phyloP scores from a whole-genome alignment of 2,113 vertebrate genomes.

The Solenodon paradoxus region DNA sequence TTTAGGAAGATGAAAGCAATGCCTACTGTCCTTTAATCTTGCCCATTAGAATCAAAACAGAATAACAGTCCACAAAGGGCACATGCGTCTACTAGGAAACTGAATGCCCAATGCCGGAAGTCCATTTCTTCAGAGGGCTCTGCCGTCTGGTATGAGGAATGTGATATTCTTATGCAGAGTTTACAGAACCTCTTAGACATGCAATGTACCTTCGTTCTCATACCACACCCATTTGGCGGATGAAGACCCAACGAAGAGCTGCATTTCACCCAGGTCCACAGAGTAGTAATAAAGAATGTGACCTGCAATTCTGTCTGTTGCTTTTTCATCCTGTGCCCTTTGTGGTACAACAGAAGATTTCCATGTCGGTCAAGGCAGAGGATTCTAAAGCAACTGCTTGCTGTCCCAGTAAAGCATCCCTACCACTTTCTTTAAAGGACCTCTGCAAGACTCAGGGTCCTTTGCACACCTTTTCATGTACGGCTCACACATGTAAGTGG shows the following conservation, averaged over 20 bases:
- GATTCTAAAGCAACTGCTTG: background rate
- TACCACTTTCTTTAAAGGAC: background rate
- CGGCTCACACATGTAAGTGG: background rate
- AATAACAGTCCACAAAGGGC: background rate
- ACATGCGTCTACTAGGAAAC: background rate
- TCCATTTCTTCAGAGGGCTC: background rate
- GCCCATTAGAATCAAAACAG: background rate
- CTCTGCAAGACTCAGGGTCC: background rate
- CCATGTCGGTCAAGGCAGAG: background rate
- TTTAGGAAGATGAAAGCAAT: conserved; percentile 33
- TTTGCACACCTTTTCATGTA: background rate
- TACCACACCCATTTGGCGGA: background rate
- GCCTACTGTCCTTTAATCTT: background rate
- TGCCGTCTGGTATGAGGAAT: background rate
- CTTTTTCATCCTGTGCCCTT: background rate
- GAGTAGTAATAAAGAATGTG: background rate
- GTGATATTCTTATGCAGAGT: background rate
- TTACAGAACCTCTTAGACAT: background rate
- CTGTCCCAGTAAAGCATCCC: background rate
- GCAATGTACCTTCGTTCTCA: background rate
- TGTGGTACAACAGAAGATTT: background rate
- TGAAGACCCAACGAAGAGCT: background rate
- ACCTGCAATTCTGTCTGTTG: background rate
- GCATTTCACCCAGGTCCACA: background rate
- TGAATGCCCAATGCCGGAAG: background rate